Conservation (phyloP, 2,797 vertebrate species). For the Platalea minor region DNA sequence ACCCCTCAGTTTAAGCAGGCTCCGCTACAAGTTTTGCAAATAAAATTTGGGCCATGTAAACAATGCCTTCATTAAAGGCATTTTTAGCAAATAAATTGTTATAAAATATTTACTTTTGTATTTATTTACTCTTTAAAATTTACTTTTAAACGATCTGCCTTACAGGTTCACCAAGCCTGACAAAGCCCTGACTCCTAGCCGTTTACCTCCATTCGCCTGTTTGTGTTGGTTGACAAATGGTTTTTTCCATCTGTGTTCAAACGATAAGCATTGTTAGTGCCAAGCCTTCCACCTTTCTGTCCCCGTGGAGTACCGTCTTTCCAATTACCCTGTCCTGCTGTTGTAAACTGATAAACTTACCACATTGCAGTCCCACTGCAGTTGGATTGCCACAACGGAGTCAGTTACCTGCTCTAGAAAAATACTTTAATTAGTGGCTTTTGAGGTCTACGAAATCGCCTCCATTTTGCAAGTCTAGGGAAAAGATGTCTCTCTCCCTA, state of each 20-base stretch:
- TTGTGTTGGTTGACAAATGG: neutral
- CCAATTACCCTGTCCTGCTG: slow-evolving; percentile 29
- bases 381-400: neutral
- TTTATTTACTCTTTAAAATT: neutral
- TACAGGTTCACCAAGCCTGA: neutral
- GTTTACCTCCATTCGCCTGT: neutral
- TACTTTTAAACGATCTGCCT: neutral
- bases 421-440: slow-evolving; percentile 18
- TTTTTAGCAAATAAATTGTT: neutral
- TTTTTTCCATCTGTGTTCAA: neutral
- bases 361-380: neutral
- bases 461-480: neutral
- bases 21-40: neutral
- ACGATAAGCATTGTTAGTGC: neutral
- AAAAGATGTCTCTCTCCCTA: neutral
- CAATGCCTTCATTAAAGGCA: neutral
- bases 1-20: neutral
- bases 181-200: neutral
- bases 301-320: neutral
- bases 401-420: neutral
- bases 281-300: neutral
- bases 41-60: neutral
- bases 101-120: neutral
- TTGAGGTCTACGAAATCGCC: neutral
- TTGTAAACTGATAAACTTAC: slow-evolving; percentile 9